These are phyloP conservation scores for Zaprionus lachaisei DNA, from an alignment of 1,140 invertebrate species.

Conservation along the genomic window DNA sequence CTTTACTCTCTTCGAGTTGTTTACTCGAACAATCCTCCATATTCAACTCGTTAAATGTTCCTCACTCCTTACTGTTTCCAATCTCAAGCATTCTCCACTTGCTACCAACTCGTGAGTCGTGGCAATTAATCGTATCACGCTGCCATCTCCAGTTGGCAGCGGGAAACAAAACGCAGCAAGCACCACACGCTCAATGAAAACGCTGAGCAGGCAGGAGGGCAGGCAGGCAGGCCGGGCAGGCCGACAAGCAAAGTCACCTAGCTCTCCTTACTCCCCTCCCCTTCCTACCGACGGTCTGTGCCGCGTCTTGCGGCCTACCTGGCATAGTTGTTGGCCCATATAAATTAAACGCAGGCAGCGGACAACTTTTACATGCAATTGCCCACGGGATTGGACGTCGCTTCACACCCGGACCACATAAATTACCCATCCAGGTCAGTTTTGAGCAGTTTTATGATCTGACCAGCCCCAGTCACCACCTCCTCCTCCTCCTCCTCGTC, in stretches of 20 bases:
- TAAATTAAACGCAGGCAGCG: slow-evolving; percentile 78
- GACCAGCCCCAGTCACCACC: background rate
- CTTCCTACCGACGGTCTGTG: slow-evolving; percentile 19
- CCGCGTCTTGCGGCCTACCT: slow-evolving; percentile 47
- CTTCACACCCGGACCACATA: slow-evolving; percentile 74
- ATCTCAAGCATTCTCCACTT: background rate
- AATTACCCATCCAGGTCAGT: slow-evolving; percentile 76
- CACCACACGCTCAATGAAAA: slow-evolving; percentile 65
- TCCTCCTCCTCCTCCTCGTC: background rate
- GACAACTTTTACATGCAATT: slow-evolving; percentile 79
- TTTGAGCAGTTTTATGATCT: slow-evolving; percentile 71
- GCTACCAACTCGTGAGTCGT: slow-evolving; percentile 4
- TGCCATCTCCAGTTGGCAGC: slow-evolving; percentile 22
- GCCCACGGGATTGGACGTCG: slow-evolving; percentile 57
- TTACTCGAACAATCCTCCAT: background rate
- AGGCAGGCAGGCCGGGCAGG: slow-evolving; percentile 19
- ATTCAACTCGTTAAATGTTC: background rate
- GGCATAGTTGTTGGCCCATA: slow-evolving; percentile 58
- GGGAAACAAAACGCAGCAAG: slow-evolving; percentile 28
- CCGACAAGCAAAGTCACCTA: background rate
- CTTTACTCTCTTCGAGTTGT: too few relatives aligned
- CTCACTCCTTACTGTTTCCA: background rate
- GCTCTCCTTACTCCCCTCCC: background rate
- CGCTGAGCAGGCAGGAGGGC: slow-evolving; percentile 58
- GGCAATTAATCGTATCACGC: slow-evolving; percentile 11